Percentiles rank a stretch among this genome's conserved stretches.
These are phyloP conservation scores for Paramormyrops hopkinsi DNA, from an alignment of 2,797 vertebrate genomes.

Conservation along the genomic window DNA sequence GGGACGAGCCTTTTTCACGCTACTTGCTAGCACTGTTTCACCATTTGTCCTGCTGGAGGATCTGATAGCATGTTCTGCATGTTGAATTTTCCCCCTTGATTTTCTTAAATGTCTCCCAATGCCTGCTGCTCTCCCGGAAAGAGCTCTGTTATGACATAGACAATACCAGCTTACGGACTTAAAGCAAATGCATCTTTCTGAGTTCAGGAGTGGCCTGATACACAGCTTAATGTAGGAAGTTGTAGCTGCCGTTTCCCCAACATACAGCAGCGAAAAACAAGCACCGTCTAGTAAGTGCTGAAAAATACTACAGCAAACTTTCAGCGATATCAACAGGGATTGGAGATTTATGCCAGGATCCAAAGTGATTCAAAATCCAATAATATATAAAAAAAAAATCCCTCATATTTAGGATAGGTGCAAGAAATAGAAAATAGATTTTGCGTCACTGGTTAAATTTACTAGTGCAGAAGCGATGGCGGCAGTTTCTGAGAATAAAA, in stretches of 20 bases:
- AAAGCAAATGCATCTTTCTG: constrained; percentile 30
- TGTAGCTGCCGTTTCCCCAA: constrained; percentile 4
- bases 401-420: not conserved
- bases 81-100: constrained; percentile 38
- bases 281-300: not conserved
- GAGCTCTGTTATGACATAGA: constrained; percentile 48
- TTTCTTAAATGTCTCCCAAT: constrained; percentile 46
- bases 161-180: constrained; percentile 45
- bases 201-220: constrained; percentile 34
- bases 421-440: constrained; percentile 1
- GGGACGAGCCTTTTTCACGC: not conserved
- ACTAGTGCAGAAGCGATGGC: not conserved
- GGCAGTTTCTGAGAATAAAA: constrained; percentile 9
- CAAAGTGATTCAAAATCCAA: constrained; percentile 7
- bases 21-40: constrained; percentile 17
- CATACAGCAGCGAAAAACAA: constrained; percentile 11
- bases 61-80: constrained; percentile 31
- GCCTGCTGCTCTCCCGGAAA: constrained; percentile 42
- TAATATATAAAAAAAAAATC: not conserved
- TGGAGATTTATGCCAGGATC: not conserved
- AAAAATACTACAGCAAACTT: not conserved
- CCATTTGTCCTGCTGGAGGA: constrained; percentile 20
- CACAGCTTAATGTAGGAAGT: constrained; percentile 35
- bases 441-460: not conserved
- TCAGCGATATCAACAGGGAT: not conserved